These are phyloP conservation scores for Neuroscelio doddi DNA, from an alignment of 2,888 invertebrate genomes.

Conservation along the genomic window DNA sequence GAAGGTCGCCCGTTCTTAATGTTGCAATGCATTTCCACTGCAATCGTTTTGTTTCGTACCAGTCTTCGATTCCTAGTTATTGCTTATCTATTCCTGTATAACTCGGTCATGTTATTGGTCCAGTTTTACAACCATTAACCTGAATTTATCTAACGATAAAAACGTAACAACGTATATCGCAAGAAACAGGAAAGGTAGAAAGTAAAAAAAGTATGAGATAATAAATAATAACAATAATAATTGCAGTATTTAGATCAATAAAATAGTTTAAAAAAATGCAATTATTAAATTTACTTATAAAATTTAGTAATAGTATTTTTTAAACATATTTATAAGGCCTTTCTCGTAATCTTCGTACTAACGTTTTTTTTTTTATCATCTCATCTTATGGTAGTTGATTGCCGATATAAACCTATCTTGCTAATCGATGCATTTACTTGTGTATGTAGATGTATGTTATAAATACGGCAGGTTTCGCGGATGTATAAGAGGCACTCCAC, in stretches of 20 bases:
- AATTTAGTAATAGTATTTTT: too few species aligned
- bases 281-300: too few species aligned
- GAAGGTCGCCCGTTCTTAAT: not conserved
- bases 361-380: too few species aligned
- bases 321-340: too few species aligned
- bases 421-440: slow-evolving; percentile 15
- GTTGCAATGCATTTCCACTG: not conserved
- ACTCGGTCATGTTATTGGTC: slow-evolving; percentile 34
- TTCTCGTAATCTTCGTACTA: too few species aligned
- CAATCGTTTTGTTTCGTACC: not conserved
- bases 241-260: too few species aligned
- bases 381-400: slow-evolving; percentile 23
- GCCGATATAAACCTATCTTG: slow-evolving; percentile 12
- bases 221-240: too few species aligned
- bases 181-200: too few species aligned
- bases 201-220: too few species aligned
- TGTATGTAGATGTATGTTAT: slow-evolving; percentile 13
- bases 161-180: too few species aligned
- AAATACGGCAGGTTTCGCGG: slow-evolving; percentile 28
- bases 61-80: slow-evolving; percentile 18
- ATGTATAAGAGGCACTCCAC: slow-evolving; percentile 31
- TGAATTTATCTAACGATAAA: slow-evolving; percentile 30
- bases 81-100: slow-evolving; percentile 22
- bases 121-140: slow-evolving; percentile 36
- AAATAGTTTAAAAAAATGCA: too few species aligned